These are phyloP conservation scores for Notodonta ziczac DNA, from an alignment of 2,888 invertebrate genomes.

Conservation along the genomic window DNA sequence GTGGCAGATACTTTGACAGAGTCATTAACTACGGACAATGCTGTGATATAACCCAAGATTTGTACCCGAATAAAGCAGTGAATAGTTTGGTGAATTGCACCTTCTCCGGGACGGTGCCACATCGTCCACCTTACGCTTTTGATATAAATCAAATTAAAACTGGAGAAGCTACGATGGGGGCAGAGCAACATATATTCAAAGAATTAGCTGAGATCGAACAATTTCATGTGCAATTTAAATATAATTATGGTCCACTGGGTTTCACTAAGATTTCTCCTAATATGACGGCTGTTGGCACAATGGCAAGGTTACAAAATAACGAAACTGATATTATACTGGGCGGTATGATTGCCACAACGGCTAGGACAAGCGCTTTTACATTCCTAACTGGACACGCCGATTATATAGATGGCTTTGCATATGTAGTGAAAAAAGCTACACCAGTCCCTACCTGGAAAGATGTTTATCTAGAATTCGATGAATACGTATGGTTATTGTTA, in stretches of 20 bases:
- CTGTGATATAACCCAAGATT: slow-evolving; percentile 19
- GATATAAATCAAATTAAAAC: slow-evolving; percentile 12
- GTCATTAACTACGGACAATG: slow-evolving; percentile 57
- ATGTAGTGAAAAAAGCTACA: slow-evolving; percentile 46
- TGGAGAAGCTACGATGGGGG: slow-evolving; percentile 15
- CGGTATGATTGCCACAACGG: slow-evolving; percentile 20
- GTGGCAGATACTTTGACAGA: slow-evolving; percentile 56
- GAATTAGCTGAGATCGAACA: slow-evolving; percentile 24
- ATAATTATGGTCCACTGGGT: slow-evolving; percentile 11
- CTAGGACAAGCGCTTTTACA: slow-evolving; percentile 37
- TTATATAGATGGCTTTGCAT: slow-evolving; percentile 43
- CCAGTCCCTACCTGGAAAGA: slow-evolving; percentile 42
- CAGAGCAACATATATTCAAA: slow-evolving; percentile 32
- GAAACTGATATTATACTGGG: slow-evolving; percentile 26
- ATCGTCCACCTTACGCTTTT: slow-evolving; percentile 26
- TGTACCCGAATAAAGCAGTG: slow-evolving; percentile 49
- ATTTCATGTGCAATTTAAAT: slow-evolving; percentile 28
- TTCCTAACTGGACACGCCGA: slow-evolving; percentile 45
- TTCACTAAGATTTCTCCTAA: slow-evolving; percentile 12
- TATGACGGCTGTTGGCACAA: slow-evolving; percentile 19
- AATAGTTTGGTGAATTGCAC: slow-evolving; percentile 57
- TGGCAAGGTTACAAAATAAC: slow-evolving; percentile 22
- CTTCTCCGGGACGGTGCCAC: slow-evolving; percentile 43
- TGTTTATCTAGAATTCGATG: slow-evolving; percentile 49
- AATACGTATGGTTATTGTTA: slow-evolving; percentile 48